Conservation (phyloP, 1,140 invertebrate species). For the Danaus plexippus region DNA sequence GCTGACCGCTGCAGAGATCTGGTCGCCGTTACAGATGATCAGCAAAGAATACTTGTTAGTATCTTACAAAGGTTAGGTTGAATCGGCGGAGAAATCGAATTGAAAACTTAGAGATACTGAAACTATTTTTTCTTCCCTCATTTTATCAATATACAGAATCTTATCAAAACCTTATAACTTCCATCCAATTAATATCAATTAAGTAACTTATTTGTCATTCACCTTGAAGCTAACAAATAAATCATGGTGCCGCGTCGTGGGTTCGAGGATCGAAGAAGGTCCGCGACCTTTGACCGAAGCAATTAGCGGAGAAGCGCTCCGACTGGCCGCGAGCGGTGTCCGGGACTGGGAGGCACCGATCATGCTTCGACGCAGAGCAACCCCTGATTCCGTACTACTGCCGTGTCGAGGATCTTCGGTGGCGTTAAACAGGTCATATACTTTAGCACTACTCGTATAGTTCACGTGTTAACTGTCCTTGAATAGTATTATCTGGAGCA, state of each 20-base stretch:
- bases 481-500: too few species aligned
- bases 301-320: slow-evolving; percentile 60
- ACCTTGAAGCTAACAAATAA: slow-evolving; percentile 83
- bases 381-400: slow-evolving; percentile 82
- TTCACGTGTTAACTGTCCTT: too few species aligned
- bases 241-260: slow-evolving; percentile 82
- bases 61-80: neutral
- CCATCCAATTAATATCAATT: neutral
- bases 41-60: slow-evolving; percentile 86
- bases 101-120: too few species aligned
- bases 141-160: neutral
- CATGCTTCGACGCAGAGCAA: slow-evolving; percentile 84
- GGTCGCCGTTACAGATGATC: slow-evolving; percentile 89
- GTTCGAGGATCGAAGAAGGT: slow-evolving; percentile 83
- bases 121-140: neutral
- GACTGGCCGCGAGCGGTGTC: slow-evolving; percentile 77
- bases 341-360: slow-evolving; percentile 91
- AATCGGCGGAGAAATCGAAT: too few species aligned
- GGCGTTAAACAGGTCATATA: slow-evolving; percentile 53
- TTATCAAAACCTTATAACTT: neutral
- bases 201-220: slow-evolving; percentile 4
- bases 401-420: slow-evolving; percentile 83
- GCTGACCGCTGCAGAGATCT: slow-evolving; percentile 88
- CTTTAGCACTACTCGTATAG: too few species aligned
- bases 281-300: slow-evolving; percentile 78